Evolutionary conservation across 92 coral and sea anemone genomes (phyloP).

Genomic region (Actinostola sp.): DNA sequence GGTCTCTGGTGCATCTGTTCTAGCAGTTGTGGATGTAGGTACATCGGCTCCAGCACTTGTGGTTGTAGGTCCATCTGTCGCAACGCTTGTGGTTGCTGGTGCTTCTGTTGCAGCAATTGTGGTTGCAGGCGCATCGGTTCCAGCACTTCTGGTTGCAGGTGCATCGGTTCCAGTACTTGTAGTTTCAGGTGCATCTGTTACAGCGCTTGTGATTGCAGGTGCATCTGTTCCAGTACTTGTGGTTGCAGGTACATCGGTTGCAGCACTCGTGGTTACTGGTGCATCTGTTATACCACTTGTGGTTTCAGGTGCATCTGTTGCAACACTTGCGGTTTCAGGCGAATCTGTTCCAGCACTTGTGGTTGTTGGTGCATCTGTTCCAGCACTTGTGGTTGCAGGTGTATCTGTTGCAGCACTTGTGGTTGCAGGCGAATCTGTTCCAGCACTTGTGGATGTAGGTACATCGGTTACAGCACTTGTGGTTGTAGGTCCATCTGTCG

Average conservation of each 20-base stretch:
- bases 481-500: slow-evolving; percentile 12
- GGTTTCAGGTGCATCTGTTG: not conserved
- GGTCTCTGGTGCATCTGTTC: slow-evolving; percentile 3
- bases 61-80: not conserved
- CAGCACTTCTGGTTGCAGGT: not conserved
- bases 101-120: not conserved
- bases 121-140: not conserved
- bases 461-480: not conserved
- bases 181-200: not conserved
- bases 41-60: too few relatives aligned
- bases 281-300: not conserved
- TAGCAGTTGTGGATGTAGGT: not conserved
- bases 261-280: not conserved
- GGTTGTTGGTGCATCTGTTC: slow-evolving; percentile 7
- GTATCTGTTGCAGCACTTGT: slow-evolving; percentile 1
- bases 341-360: not conserved
- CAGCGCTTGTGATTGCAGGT: not conserved
- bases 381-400: slow-evolving; percentile 1
- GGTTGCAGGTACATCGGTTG: slow-evolving; percentile 1
- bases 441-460: not conserved
- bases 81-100: not conserved
- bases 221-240: not conserved
- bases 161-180: not conserved
- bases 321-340: not conserved
- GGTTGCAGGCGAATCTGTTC: slow-evolving; percentile 2